Conservation (phyloP, 1,140 invertebrate species). For the Cylas formicarius region DNA sequence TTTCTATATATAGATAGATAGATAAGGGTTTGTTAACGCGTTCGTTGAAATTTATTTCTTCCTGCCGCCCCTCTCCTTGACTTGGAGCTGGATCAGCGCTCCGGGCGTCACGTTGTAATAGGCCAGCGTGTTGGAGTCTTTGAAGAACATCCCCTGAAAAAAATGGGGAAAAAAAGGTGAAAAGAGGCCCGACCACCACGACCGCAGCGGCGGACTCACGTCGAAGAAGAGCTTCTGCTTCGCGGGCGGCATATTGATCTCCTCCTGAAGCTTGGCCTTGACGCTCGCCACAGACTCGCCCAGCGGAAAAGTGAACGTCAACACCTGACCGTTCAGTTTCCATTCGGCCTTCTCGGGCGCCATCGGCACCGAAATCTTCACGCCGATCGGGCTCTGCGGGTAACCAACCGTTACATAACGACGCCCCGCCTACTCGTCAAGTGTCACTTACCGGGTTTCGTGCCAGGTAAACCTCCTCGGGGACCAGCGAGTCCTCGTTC, state of each 20-base stretch:
- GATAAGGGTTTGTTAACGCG: too few relatives aligned
- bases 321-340: constrained; percentile 89
- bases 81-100: constrained; percentile 76
- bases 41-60: constrained; percentile 72
- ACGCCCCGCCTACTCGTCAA: neutral
- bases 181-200: neutral
- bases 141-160: constrained; percentile 92
- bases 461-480: constrained; percentile 76
- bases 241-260: constrained; percentile 87
- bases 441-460: constrained; percentile 45
- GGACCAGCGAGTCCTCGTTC: constrained; percentile 87
- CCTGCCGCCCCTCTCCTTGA: constrained; percentile 95
- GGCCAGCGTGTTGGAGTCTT: constrained; percentile 90
- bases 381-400: constrained; percentile 57
- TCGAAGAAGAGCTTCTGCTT: constrained; percentile 95
- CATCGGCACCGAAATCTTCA: constrained; percentile 74
- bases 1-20: too few relatives aligned
- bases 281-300: constrained; percentile 76
- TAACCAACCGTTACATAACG: neutral
- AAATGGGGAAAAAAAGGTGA: constrained; percentile 12
- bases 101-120: constrained; percentile 91
- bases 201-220: constrained; percentile 45
- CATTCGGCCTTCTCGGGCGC: constrained; percentile 89
- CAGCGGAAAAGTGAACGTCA: constrained; percentile 72
- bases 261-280: constrained; percentile 84